Base-by-base conservation (phyloP, 92 coral and sea anemone species). In the Parazoanthus atlanticus region DNA sequence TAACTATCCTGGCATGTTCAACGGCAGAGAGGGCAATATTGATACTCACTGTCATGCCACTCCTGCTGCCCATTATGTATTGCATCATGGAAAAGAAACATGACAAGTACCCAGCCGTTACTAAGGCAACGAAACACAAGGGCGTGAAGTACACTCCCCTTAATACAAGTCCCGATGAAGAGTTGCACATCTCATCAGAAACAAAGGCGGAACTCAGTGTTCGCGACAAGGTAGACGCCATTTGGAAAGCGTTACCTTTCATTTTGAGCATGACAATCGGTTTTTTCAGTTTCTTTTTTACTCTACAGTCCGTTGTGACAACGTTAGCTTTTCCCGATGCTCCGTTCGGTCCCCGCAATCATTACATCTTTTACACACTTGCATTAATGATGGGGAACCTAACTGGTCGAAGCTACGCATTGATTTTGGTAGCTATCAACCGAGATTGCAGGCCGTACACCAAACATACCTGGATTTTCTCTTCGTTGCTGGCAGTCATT, bases 271-370 rank as follows among this genome's bases (percentile, higher is more conserved):
- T 92, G 30, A 79, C 88, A 21, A 23, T 85, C 0, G 96, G 96
- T 5, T 89, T 86, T 23, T 88, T 90, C 75, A 77, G 90, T 46
- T 94, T 90, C 80, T 90, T 83, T 64, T 36, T 92, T 29, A 88
- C 91, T 9, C 86, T 92, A n/a, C 89, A 92, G 64, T 93, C 91
- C 9, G 94, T 92, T 47, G 96, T 92, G 32, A 92, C 94, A 25
- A 92, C 94, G 0, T 64, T 94, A 31, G 93, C 93, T 3, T 92
- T 92, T 31, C 77, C 89, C n/a, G 70, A 90, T 72, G 86, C 96
- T 1, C 94, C 91, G 10, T 94, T 92, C 85, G 81, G 92, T 23
- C 96, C 93, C 21, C 88, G 94, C 0, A 86, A 85, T 69, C 96
- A 94, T 76, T 94, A 90, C 77, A 83, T 89, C 78, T 85, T 90